phyloP scores from a whole-genome alignment of 2,888 invertebrate species.

The Ariolimax columbianus region DNA sequence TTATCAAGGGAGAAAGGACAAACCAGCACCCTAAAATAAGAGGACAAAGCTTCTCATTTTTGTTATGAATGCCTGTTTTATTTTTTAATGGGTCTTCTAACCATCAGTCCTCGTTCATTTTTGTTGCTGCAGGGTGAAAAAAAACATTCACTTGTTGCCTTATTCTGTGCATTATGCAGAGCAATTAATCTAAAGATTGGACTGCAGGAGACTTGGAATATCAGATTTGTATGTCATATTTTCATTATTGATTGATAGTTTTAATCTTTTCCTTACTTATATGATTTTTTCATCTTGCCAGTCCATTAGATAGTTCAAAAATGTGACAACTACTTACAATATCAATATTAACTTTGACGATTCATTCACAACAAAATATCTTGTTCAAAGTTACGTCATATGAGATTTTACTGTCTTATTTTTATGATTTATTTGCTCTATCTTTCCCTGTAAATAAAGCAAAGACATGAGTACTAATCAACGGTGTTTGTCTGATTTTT shows the following conservation, averaged over 20 bases:
- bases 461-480: not conserved
- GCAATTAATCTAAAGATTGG: not conserved
- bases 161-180: constrained; percentile 6
- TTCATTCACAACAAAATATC: not conserved
- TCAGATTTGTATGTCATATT: not conserved
- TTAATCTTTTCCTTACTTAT: not conserved
- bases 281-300: not conserved
- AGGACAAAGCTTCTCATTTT: too few relatives aligned
- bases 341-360: not conserved
- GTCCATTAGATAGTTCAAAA: not conserved
- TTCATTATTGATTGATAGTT: not conserved
- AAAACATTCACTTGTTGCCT: constrained; percentile 16
- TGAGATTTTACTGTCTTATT: not conserved
- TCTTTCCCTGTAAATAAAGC: constrained; percentile 21
- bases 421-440: not conserved
- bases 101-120: not conserved
- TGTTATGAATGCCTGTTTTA: too few relatives aligned
- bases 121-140: not conserved
- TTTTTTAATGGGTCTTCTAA: too few relatives aligned
- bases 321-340: not conserved
- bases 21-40: too few relatives aligned
- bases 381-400: not conserved
- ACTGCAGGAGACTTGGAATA: not conserved
- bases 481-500: not conserved
- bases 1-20: too few relatives aligned